Percentiles rank a stretch among this genome's conserved stretches.
Evolutionary conservation across 1,140 invertebrate genomes (phyloP).

Genomic region (Cherax quadricarinatus): DNA sequence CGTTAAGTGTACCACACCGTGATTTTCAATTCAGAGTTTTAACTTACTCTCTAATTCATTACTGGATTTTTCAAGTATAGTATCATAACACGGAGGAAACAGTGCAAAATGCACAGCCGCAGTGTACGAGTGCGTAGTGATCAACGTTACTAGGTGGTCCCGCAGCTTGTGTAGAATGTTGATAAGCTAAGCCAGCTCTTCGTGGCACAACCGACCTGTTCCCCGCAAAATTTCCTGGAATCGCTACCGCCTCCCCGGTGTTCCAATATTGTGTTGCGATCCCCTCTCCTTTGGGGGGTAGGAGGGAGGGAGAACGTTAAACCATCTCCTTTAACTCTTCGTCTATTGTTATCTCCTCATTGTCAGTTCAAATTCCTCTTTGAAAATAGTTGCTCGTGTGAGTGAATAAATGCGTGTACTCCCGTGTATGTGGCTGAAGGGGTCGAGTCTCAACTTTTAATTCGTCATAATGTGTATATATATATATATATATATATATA

Average conservation of each 20-base stretch:
- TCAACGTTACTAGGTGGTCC: background rate
- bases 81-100: background rate
- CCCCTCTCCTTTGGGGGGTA: background rate
- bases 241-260: conserved; percentile 20
- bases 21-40: background rate
- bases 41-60: background rate
- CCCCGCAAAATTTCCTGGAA: conserved; percentile 49
- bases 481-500: background rate
- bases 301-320: background rate
- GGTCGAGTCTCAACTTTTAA: no score
- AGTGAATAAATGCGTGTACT: no score
- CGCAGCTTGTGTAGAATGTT: background rate
- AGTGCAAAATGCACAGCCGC: no score
- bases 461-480: no score
- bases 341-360: no score
- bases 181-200: conserved; percentile 15
- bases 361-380: no score
- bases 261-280: conserved; percentile 41
- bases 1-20: background rate
- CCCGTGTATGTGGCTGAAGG: no score
- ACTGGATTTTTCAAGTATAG: no score
- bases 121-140: background rate
- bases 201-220: conserved; percentile 44
- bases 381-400: no score
- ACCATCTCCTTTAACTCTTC: background rate